phyloP scores from a whole-genome alignment of 1,140 invertebrate genomes.

The Drosophila nikananu region DNA sequence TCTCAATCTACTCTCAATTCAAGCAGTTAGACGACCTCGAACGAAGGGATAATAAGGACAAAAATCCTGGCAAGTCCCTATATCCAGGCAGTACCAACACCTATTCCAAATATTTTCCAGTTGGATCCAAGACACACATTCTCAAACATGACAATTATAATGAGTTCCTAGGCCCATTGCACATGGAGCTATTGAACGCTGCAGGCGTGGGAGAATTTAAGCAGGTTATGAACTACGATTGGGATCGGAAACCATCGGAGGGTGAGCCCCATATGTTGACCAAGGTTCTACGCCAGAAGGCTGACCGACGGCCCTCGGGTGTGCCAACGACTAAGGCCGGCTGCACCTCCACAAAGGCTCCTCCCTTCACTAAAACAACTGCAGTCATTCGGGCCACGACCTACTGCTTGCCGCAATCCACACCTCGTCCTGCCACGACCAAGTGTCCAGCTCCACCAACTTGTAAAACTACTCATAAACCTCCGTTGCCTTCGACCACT shows the following conservation, averaged over 20 bases:
- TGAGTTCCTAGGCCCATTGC: background rate
- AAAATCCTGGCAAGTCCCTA: too few relatives aligned
- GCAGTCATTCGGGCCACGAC: background rate
- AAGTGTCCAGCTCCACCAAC: too few relatives aligned
- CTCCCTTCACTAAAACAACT: background rate
- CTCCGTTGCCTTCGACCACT: background rate
- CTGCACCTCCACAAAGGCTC: background rate
- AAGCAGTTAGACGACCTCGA: constrained; percentile 24
- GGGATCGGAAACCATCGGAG: background rate
- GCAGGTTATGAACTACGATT: constrained; percentile 4
- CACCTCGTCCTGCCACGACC: background rate
- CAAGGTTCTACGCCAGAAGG: constrained; percentile 8
- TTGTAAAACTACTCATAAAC: too few relatives aligned
- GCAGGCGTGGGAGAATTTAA: constrained; percentile 32
- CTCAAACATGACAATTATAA: background rate
- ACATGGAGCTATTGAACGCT: background rate
- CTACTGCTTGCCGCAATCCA: constrained; percentile 1
- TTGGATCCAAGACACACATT: background rate
- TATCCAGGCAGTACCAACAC: background rate
- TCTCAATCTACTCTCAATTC: too few relatives aligned
- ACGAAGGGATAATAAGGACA: background rate
- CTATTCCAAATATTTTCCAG: background rate
- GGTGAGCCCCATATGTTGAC: constrained; percentile 7
- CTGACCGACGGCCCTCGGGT: background rate
- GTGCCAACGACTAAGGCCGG: background rate